Conservation (phyloP, 2,113 vertebrate genomes). For the Poeciliopsis prolifica region DNA sequence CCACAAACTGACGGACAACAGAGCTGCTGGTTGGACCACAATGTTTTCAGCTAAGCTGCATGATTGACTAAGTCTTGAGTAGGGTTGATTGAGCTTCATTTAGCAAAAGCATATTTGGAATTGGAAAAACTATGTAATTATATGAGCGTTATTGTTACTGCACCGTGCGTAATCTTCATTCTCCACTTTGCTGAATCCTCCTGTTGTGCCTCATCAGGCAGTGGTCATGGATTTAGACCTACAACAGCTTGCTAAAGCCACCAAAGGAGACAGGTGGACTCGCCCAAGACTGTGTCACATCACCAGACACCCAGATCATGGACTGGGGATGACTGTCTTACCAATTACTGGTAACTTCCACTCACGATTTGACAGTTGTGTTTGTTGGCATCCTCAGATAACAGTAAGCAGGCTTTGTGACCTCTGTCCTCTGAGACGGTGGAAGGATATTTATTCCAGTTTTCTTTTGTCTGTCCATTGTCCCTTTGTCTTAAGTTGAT, state of each 20-base stretch:
- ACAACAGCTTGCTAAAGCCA: conserved; percentile 41
- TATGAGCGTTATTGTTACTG: no score
- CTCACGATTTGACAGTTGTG: no score
- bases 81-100: no score
- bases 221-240: conserved; percentile 64
- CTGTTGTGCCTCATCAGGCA: conserved; percentile 38
- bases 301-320: conserved; percentile 63
- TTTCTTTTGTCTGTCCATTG: background rate
- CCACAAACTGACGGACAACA: no score
- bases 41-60: no score
- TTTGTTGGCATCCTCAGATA: no score
- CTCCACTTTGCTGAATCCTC: background rate
- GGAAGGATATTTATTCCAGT: background rate
- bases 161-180: background rate
- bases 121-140: no score
- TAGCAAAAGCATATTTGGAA: background rate
- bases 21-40: no score
- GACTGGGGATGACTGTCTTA: conserved; percentile 83
- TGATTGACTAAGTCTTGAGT: no score
- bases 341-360: conserved; percentile 60
- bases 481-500: background rate
- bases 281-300: conserved; percentile 86
- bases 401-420: no score
- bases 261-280: conserved; percentile 59
- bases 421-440: background rate